A percentile compares a stretch with the other conserved stretches of the same genome.
Conservation (phyloP, 2,113 vertebrate species). For the Pseudorasbora parva region DNA sequence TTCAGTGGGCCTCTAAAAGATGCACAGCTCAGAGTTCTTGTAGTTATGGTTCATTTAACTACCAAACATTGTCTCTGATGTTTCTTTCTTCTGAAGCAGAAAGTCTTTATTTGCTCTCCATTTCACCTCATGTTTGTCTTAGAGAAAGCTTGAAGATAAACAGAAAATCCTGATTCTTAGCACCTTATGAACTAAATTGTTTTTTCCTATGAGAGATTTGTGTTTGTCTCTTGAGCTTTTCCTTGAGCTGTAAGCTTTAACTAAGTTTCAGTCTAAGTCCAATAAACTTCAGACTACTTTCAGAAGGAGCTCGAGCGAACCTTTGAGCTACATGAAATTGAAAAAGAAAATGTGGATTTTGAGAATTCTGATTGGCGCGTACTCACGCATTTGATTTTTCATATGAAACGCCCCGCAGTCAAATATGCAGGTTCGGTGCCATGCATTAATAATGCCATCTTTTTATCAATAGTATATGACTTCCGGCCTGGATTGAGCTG, state of each 20-base stretch:
- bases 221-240: too few relatives aligned
- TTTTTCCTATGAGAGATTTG: not conserved
- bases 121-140: not conserved
- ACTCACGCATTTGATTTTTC: not conserved
- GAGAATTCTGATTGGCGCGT: not conserved
- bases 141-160: not conserved
- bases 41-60: not conserved
- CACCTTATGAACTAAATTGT: not conserved
- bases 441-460: slow-evolving; percentile 42
- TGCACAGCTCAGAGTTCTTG: not conserved
- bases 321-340: not conserved
- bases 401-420: not conserved
- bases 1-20: too few relatives aligned
- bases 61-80: not conserved
- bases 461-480: slow-evolving; percentile 16
- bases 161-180: not conserved
- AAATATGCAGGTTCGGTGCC: not conserved
- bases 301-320: not conserved
- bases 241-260: not conserved
- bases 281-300: not conserved
- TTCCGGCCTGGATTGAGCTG: slow-evolving; percentile 8
- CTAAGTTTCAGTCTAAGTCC: slow-evolving; percentile 1
- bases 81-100: not conserved
- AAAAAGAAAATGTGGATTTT: not conserved
- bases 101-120: not conserved